A percentile compares a stretch with the other conserved stretches of the same genome.
Evolutionary conservation across 1,140 invertebrate species (phyloP).

Genomic region (Drosophila subpulchrella): DNA sequence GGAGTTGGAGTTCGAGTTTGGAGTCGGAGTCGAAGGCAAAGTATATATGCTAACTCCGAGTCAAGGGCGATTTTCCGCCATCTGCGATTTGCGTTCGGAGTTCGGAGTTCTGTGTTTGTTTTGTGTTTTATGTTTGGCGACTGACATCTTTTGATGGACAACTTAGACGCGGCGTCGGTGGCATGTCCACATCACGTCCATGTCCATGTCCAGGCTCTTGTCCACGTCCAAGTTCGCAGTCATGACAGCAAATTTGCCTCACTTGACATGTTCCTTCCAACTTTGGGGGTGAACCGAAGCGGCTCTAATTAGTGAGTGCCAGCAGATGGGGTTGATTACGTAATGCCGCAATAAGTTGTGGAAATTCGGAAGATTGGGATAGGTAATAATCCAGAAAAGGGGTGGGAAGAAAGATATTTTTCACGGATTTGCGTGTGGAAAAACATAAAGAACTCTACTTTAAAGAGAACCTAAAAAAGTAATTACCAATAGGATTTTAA

Average conservation of each 20-base stretch:
- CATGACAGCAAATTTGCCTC: conserved; percentile 54
- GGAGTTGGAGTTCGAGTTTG: not conserved
- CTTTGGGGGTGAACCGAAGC: conserved; percentile 9
- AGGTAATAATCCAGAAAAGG: not conserved
- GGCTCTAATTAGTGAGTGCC: conserved; percentile 37
- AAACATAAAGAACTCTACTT: too few species aligned
- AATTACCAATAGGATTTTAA: too few species aligned
- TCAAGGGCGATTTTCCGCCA: conserved; percentile 51
- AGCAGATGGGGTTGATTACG: conserved; percentile 5
- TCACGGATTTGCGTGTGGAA: too few species aligned
- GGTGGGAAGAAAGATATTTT: too few species aligned
- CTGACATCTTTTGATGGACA: conserved; percentile 66
- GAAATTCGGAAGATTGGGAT: not conserved
- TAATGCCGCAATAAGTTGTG: not conserved
- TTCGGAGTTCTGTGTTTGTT: conserved; percentile 12
- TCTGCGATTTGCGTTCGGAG: conserved; percentile 29
- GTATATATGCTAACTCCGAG: conserved; percentile 7
- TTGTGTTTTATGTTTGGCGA: conserved; percentile 33
- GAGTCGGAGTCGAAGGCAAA: not conserved
- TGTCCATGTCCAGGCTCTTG: conserved; percentile 27
- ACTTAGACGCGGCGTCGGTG: conserved; percentile 56
- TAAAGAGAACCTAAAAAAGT: too few species aligned
- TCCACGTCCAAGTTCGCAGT: conserved; percentile 35
- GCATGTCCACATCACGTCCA: conserved; percentile 56
- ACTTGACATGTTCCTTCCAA: conserved; percentile 49